Conservation (phyloP, 2,888 invertebrate species). For the Nudaria mundana region DNA sequence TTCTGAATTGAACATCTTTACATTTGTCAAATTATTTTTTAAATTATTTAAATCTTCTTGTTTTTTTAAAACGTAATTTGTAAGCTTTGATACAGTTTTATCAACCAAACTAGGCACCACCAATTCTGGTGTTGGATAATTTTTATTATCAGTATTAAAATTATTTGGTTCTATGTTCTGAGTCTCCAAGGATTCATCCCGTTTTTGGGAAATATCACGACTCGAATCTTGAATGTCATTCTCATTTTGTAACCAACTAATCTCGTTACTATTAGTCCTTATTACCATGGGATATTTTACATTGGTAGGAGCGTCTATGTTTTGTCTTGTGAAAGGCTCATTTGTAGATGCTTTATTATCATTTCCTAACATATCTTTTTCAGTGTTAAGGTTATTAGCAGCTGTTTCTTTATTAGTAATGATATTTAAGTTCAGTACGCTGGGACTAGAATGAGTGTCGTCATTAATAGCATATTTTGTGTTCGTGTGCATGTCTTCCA, state of each 20-base stretch:
- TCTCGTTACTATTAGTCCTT: neutral
- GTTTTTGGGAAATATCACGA: too few relatives aligned
- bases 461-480: neutral
- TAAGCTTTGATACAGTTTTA: slow-evolving; percentile 31
- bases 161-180: neutral
- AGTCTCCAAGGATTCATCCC: slow-evolving; percentile 4
- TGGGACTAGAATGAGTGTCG: slow-evolving; percentile 26
- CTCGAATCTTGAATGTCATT: slow-evolving; percentile 10
- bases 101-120: slow-evolving; percentile 13
- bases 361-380: neutral
- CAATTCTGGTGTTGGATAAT: neutral
- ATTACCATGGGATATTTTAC: neutral
- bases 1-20: neutral
- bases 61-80: slow-evolving; percentile 35
- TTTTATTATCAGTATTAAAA: neutral
- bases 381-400: slow-evolving; percentile 5
- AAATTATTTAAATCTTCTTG: slow-evolving; percentile 37
- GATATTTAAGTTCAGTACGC: slow-evolving; percentile 8
- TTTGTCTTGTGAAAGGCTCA: slow-evolving; percentile 17
- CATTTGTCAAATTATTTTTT: slow-evolving; percentile 4
- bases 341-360: neutral
- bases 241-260: neutral
- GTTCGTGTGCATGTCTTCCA: too few relatives aligned
- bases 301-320: slow-evolving; percentile 22
- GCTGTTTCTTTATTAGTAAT: neutral